These are phyloP conservation scores for Cheirogaleus medius DNA, from an alignment of 2,113 vertebrate genomes.

Conservation along the genomic window DNA sequence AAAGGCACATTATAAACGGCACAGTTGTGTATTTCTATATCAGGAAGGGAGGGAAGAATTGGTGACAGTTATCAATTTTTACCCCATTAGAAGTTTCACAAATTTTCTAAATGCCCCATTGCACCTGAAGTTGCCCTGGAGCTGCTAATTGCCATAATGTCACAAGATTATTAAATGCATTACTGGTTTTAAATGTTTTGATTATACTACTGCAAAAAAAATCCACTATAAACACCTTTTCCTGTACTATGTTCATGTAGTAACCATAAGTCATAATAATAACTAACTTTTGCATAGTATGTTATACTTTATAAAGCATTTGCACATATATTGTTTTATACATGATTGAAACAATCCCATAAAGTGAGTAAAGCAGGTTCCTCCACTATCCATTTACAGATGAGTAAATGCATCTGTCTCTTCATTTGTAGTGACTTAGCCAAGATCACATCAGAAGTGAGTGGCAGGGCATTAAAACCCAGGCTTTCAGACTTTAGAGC, in stretches of 20 bases:
- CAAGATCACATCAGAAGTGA: background rate
- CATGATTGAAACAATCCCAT: background rate
- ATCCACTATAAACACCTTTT: background rate
- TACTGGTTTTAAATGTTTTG: conserved; percentile 4
- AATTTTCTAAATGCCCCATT: background rate
- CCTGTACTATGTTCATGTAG: background rate
- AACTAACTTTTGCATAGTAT: background rate
- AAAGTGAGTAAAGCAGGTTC: background rate
- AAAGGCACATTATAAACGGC: background rate
- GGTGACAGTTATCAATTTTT: background rate
- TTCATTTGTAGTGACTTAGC: background rate
- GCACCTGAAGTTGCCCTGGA: background rate
- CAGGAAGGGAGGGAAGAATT: background rate
- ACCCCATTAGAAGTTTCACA: background rate
- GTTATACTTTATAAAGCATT: background rate
- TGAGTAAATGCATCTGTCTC: background rate
- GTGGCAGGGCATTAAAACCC: background rate
- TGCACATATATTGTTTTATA: background rate
- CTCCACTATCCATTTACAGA: background rate
- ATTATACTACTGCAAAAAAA: background rate
- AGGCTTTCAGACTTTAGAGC: background rate
- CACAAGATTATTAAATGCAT: background rate
- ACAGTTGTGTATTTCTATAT: background rate
- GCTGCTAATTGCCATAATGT: background rate
- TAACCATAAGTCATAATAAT: background rate